These are phyloP conservation scores for Alitta virens DNA, from an alignment of 2,888 invertebrate species.

Conservation along the genomic window DNA sequence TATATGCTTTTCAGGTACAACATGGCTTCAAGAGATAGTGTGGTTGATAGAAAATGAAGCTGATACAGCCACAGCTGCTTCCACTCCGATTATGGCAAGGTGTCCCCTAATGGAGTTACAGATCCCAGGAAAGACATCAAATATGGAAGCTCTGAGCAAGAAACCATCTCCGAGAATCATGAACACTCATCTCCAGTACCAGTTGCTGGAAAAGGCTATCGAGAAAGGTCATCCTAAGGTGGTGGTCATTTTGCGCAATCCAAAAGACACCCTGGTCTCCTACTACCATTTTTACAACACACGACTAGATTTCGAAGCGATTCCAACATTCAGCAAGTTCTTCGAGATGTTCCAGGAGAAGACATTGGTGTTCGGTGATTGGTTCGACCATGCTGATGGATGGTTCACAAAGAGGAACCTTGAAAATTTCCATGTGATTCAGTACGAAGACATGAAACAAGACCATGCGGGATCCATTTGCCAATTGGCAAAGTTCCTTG, in stretches of 20 bases:
- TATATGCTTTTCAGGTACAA: neutral
- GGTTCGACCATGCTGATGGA: conserved; percentile 5
- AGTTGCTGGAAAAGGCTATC: neutral
- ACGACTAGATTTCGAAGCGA: neutral
- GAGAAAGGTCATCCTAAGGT: neutral
- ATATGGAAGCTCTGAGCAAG: neutral
- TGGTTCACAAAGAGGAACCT: neutral
- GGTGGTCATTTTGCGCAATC: conserved; percentile 4
- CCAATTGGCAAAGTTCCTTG: neutral
- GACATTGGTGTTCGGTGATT: conserved; percentile 5
- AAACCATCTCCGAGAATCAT: neutral
- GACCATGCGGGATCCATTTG: neutral
- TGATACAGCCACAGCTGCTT: neutral
- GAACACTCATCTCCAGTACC: conserved; percentile 4
- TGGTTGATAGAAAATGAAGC: conserved; percentile 2
- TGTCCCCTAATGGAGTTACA: conserved; percentile 1
- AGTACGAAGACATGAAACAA: conserved; percentile 7
- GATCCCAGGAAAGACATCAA: neutral
- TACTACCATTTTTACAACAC: conserved; percentile 7
- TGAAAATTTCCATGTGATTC: neutral
- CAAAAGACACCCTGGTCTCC: conserved; percentile 9
- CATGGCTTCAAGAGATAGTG: conserved; percentile 10
- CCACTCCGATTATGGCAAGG: neutral
- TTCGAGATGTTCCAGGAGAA: conserved; percentile 13
- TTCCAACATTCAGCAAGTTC: conserved; percentile 4